Conservation (phyloP, 2,888 invertebrate species). For the Tillus elongatus region DNA sequence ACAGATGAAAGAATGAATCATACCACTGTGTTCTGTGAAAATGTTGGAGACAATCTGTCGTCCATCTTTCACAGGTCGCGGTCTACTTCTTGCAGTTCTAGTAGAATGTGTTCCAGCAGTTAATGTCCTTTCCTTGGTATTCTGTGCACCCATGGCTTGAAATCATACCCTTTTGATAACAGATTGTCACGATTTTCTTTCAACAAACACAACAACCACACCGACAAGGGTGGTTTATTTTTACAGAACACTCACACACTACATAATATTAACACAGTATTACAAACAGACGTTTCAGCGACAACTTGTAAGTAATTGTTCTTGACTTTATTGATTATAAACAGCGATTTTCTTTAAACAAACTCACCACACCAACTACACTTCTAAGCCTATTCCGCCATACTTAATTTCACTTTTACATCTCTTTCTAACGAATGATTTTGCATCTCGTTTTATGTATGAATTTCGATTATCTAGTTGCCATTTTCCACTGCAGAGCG, state of each 20-base stretch:
- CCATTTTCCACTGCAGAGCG: too few species aligned
- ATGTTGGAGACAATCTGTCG: conserved; percentile 81
- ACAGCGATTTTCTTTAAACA: too few species aligned
- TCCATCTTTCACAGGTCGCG: conserved; percentile 70
- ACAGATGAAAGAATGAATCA: conserved; percentile 38
- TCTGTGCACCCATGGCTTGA: conserved; percentile 81
- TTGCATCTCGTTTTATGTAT: too few species aligned
- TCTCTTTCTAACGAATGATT: too few species aligned
- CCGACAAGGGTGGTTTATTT: conserved; percentile 30
- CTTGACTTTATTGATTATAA: conserved; percentile 29
- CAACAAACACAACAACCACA: conserved; percentile 29
- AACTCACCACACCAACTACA: too few species aligned
- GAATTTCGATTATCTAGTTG: too few species aligned
- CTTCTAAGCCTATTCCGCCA: too few species aligned
- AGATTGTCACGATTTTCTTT: conserved; percentile 34
- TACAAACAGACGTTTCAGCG: conserved; percentile 16
- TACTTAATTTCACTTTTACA: too few species aligned
- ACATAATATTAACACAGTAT: conserved; percentile 28
- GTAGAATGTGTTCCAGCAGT: conserved; percentile 60
- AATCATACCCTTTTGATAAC: conserved; percentile 40
- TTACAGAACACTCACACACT: conserved; percentile 14
- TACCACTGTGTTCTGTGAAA: conserved; percentile 91
- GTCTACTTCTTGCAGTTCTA: conserved; percentile 62
- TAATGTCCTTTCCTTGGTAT: conserved; percentile 80
- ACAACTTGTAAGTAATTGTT: conserved; percentile 20